Percentiles rank a stretch among this genome's conserved stretches.
phyloP scores from a whole-genome alignment of 1,140 invertebrate species.

The Harpegnathos saltator region DNA sequence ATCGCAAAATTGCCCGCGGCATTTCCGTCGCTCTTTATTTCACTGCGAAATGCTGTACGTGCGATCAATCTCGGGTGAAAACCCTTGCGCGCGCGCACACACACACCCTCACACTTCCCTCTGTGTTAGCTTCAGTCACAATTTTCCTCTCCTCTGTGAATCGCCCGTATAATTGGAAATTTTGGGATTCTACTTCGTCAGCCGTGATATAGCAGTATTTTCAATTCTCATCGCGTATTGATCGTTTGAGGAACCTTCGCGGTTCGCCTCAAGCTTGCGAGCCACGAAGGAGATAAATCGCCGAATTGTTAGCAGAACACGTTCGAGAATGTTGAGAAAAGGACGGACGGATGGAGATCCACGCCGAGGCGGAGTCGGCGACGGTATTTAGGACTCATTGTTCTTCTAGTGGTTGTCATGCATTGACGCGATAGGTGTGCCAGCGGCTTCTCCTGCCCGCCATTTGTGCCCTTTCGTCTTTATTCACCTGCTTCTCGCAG shows the following conservation, averaged over 20 bases:
- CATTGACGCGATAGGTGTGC: conserved; percentile 36
- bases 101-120: no score
- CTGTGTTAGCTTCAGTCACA: not conserved
- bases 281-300: not conserved
- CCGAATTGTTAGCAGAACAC: conserved; percentile 10
- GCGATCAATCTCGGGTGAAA: not conserved
- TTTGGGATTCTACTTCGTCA: not conserved
- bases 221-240: not conserved
- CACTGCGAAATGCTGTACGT: not conserved
- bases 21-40: no score
- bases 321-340: conserved; percentile 5
- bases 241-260: not conserved
- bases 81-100: no score
- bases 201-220: not conserved
- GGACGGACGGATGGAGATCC: conserved; percentile 8
- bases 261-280: not conserved
- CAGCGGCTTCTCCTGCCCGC: not conserved
- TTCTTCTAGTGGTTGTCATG: conserved; percentile 39
- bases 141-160: not conserved
- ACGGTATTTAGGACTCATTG: conserved; percentile 51
- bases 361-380: not conserved
- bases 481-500: conserved; percentile 44
- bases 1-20: not conserved
- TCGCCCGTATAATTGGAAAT: no score
- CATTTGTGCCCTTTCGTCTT: conserved; percentile 42